phyloP scores from a whole-genome alignment of 2,888 invertebrate genomes.

The Cephus rjabovi region DNA sequence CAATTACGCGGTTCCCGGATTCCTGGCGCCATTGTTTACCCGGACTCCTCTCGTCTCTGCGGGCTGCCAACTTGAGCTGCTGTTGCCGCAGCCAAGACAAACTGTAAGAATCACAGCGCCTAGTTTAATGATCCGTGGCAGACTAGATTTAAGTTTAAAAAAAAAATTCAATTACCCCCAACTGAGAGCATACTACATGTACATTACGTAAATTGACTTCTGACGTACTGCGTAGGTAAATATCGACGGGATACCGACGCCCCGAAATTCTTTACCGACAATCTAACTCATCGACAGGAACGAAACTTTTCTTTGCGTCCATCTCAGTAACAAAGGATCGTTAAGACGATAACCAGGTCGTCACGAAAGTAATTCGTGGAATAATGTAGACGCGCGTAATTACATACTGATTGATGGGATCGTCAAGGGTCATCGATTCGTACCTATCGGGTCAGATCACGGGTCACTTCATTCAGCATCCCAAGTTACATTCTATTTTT shows the following conservation, averaged over 20 bases:
- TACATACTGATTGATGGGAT: conserved; percentile 50
- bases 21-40: conserved; percentile 76
- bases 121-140: background rate
- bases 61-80: conserved; percentile 83
- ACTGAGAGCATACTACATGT: too few species aligned
- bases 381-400: conserved; percentile 24
- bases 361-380: conserved; percentile 13
- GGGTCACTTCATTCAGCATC: too few species aligned
- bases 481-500: too few species aligned
- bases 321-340: conserved; percentile 21
- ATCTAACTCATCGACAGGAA: too few species aligned
- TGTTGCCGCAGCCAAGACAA: conserved; percentile 83
- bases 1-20: conserved; percentile 75
- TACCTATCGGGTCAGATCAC: background rate
- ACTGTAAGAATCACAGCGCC: conserved; percentile 40
- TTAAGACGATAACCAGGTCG: conserved; percentile 23
- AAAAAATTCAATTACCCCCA: too few species aligned
- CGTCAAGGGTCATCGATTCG: conserved; percentile 39
- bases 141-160: too few species aligned
- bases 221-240: too few species aligned
- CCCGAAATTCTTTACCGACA: too few species aligned
- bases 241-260: too few species aligned
- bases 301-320: too few species aligned
- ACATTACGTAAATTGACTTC: too few species aligned
- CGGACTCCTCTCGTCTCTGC: conserved; percentile 73